Percentiles rank a stretch among this genome's conserved stretches.
These are phyloP conservation scores for Zapus hudsonius DNA, from an alignment of 2,113 vertebrate species.

Conservation along the genomic window DNA sequence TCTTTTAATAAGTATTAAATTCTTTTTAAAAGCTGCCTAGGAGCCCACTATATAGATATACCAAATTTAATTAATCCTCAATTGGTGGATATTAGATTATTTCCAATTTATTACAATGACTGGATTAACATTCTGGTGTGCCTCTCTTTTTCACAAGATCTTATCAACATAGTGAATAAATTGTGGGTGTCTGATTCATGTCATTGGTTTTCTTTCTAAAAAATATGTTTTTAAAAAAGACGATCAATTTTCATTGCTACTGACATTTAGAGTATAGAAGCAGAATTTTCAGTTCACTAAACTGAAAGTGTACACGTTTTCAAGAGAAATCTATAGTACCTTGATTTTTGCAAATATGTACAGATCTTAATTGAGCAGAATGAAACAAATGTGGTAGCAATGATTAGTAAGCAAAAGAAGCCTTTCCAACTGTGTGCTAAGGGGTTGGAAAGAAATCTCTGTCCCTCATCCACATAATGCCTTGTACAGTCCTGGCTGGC, in stretches of 20 bases:
- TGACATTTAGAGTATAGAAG: not conserved
- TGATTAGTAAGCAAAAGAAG: constrained; percentile 17
- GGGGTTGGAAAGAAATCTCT: not conserved
- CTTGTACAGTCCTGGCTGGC: not conserved
- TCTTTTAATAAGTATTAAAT: constrained; percentile 22
- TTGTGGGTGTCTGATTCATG: not conserved
- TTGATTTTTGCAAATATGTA: constrained; percentile 49
- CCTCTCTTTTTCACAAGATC: not conserved
- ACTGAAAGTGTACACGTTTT: constrained; percentile 37
- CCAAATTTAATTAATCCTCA: constrained; percentile 11
- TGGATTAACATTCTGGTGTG: not conserved
- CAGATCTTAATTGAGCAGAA: constrained; percentile 21
- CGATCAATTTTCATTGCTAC: not conserved
- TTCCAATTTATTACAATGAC: constrained; percentile 8
- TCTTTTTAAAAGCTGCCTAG: not conserved
- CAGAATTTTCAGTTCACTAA: constrained; percentile 13
- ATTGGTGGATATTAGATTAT: not conserved
- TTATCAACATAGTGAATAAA: not conserved
- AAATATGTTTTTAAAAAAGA: not conserved
- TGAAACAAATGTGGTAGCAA: constrained; percentile 25
- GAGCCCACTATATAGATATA: not conserved
- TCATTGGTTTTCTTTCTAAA: not conserved
- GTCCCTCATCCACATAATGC: not conserved
- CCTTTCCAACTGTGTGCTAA: constrained; percentile 1
- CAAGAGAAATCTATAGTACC: constrained; percentile 1